phyloP scores from a whole-genome alignment of 2,797 vertebrate genomes.

The Zenarchopterus dispar region DNA sequence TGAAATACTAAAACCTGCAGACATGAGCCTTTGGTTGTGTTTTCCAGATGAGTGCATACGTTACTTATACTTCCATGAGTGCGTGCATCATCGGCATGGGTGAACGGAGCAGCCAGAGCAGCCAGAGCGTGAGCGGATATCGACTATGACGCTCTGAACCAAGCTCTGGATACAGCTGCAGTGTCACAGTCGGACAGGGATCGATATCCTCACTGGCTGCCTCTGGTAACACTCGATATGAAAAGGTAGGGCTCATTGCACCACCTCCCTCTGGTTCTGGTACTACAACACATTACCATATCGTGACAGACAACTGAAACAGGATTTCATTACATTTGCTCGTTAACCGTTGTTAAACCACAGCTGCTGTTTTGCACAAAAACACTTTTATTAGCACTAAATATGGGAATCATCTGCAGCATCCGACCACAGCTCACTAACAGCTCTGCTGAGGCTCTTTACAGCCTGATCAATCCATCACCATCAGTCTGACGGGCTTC shows the following conservation, averaged over 20 bases:
- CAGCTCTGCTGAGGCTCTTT: no score
- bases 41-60: conserved; percentile 37
- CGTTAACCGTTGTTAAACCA: not conserved
- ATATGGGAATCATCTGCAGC: not conserved
- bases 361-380: not conserved
- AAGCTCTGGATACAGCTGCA: conserved; percentile 19
- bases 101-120: conserved; percentile 39
- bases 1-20: not conserved
- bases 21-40: not conserved
- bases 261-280: no score
- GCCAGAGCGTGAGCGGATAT: conserved; percentile 40
- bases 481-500: conserved; percentile 23
- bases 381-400: not conserved
- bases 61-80: conserved; percentile 27
- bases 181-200: conserved; percentile 15
- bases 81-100: conserved; percentile 47
- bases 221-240: not conserved
- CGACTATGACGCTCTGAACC: conserved; percentile 43
- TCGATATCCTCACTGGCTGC: conserved; percentile 34
- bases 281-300: not conserved
- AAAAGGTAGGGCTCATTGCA: not conserved
- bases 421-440: not conserved
- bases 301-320: not conserved
- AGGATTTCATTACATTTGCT: not conserved
- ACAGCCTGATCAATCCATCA: conserved; percentile 30